These are phyloP conservation scores for Cactoblastis cactorum DNA, from an alignment of 2,888 invertebrate genomes.

Conservation along the genomic window DNA sequence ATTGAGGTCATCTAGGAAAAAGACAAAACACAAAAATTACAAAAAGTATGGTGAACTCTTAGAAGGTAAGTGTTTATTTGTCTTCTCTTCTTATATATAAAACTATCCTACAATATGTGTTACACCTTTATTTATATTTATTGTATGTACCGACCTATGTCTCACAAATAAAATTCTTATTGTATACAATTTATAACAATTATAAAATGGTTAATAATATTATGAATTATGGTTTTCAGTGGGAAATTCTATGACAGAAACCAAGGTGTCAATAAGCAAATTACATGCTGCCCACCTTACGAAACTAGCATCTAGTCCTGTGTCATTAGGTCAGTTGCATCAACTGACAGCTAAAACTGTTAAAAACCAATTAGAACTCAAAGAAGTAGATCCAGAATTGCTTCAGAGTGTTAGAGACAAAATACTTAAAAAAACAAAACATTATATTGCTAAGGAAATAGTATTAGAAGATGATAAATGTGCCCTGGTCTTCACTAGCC, in stretches of 20 bases:
- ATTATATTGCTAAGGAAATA: conserved; percentile 31
- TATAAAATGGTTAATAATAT: too few relatives aligned
- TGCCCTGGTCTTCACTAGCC: conserved; percentile 61
- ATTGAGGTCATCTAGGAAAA: conserved; percentile 58
- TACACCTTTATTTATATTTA: too few relatives aligned
- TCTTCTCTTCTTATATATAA: too few relatives aligned
- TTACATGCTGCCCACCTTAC: conserved; percentile 83
- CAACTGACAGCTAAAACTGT: conserved; percentile 65
- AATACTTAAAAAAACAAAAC: conserved; percentile 48
- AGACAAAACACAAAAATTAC: conserved; percentile 61
- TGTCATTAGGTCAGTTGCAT: conserved; percentile 79
- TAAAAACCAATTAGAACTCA: conserved; percentile 36
- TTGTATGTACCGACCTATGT: too few relatives aligned
- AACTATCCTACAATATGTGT: too few relatives aligned
- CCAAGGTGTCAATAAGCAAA: conserved; percentile 83
- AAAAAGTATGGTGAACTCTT: conserved; percentile 84
- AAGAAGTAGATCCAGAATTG: conserved; percentile 63
- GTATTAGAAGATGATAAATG: conserved; percentile 65
- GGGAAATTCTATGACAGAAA: conserved; percentile 81
- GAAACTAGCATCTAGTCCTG: conserved; percentile 79
- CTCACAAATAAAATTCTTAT: background rate
- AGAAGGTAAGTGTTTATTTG: conserved; percentile 76
- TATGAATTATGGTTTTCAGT: conserved; percentile 66
- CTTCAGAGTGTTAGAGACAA: conserved; percentile 64
- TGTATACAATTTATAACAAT: background rate